Percentiles rank a stretch among this genome's conserved stretches.
phyloP scores from a whole-genome alignment of 2,113 vertebrate species.

The Aphelocoma coerulescens region DNA sequence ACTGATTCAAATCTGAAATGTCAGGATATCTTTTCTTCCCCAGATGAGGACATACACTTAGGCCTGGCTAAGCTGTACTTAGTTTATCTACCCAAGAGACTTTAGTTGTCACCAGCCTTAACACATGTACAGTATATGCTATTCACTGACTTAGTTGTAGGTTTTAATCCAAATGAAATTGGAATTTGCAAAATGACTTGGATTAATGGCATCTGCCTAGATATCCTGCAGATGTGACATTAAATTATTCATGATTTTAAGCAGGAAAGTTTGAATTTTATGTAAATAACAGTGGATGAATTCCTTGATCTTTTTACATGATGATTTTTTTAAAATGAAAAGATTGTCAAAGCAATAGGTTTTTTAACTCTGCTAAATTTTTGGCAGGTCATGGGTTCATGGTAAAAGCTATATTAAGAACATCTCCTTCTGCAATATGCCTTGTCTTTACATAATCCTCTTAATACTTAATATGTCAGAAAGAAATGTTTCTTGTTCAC shows the following conservation, averaged over 20 bases:
- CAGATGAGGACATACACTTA: conserved; percentile 54
- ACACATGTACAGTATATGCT: conserved; percentile 65
- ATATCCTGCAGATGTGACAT: conserved; percentile 61
- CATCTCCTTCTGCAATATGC: conserved; percentile 9
- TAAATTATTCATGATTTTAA: conserved; percentile 66
- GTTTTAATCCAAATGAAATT: conserved; percentile 73
- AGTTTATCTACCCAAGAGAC: conserved; percentile 66
- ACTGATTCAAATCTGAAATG: conserved; percentile 63
- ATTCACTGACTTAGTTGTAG: conserved; percentile 66
- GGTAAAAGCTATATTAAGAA: conserved; percentile 28
- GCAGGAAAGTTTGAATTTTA: conserved; percentile 60
- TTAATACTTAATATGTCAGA: conserved; percentile 41
- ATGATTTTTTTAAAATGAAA: background rate
- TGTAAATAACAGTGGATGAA: conserved; percentile 36
- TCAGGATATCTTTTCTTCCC: conserved; percentile 50
- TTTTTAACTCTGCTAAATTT: conserved; percentile 38
- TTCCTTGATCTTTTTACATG: conserved; percentile 62
- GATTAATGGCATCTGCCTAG: conserved; percentile 68
- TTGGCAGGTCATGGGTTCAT: conserved; percentile 12
- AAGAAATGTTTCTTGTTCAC: conserved; percentile 18
- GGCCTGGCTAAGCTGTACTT: conserved; percentile 62
- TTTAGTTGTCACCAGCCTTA: conserved; percentile 71
- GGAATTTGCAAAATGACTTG: conserved; percentile 67
- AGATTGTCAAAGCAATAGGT: conserved; percentile 42
- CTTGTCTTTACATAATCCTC: conserved; percentile 45